Evolutionary conservation across 1,140 invertebrate genomes (phyloP).

Genomic region (Brachionus calyciflorus): DNA sequence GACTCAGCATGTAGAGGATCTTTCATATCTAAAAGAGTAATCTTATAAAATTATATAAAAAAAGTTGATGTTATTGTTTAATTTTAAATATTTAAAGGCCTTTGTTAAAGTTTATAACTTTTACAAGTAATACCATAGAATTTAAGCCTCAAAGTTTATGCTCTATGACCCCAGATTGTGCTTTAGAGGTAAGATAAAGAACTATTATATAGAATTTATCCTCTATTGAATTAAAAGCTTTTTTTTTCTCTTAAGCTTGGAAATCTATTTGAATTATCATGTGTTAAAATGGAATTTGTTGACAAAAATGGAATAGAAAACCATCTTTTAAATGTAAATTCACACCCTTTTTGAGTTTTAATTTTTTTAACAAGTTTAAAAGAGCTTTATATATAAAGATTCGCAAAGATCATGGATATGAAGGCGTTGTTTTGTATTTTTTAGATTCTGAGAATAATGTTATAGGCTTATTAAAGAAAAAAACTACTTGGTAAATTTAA

Average conservation of each 20-base stretch:
- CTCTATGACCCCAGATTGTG: slow-evolving; percentile 57
- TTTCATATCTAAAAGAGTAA: slow-evolving; percentile 56
- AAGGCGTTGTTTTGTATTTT: slow-evolving; percentile 63
- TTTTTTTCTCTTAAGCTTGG: slow-evolving; percentile 49
- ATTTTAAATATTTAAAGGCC: slow-evolving; percentile 50
- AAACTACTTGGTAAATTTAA: slow-evolving; percentile 57
- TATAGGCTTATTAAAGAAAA: slow-evolving; percentile 63
- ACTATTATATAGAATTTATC: too few relatives aligned
- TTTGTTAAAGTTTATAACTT: slow-evolving; percentile 60
- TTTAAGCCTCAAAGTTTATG: slow-evolving; percentile 51
- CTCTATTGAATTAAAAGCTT: not conserved
- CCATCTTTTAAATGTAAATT: slow-evolving; percentile 50
- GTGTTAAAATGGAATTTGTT: slow-evolving; percentile 50
- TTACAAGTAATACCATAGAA: slow-evolving; percentile 55
- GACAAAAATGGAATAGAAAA: slow-evolving; percentile 48
- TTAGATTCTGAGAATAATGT: slow-evolving; percentile 56
- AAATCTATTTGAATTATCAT: slow-evolving; percentile 50
- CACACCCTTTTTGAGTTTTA: not conserved
- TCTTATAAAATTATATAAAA: not conserved
- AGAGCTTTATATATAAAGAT: slow-evolving; percentile 52
- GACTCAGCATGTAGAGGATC: slow-evolving; percentile 62
- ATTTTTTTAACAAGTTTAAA: slow-evolving; percentile 33
- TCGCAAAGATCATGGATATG: slow-evolving; percentile 56
- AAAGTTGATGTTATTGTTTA: not conserved
- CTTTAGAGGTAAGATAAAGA: slow-evolving; percentile 52